phyloP scores from a whole-genome alignment of 2,797 vertebrate species.

The Alca torda region DNA sequence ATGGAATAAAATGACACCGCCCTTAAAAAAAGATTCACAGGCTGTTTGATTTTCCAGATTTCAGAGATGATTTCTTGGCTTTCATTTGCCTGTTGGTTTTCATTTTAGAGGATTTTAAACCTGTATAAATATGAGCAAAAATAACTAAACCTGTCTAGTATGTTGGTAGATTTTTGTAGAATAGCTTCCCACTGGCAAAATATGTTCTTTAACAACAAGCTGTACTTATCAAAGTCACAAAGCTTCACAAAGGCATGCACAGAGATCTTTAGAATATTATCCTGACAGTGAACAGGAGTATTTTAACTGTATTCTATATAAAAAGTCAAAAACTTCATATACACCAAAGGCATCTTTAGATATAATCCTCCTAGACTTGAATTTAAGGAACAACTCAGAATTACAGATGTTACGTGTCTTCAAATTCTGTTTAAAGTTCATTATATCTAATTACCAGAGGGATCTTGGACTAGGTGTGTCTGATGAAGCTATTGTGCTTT shows the following conservation, averaged over 20 bases:
- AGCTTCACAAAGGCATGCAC: not conserved
- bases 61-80: not conserved
- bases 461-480: not conserved
- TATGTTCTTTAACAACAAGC: not conserved
- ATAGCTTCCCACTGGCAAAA: conserved; percentile 4
- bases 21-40: not conserved
- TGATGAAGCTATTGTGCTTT: not conserved
- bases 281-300: not conserved
- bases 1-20: not conserved
- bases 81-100: not conserved
- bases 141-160: not conserved
- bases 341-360: not conserved
- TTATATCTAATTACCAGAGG: not conserved
- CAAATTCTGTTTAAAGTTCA: not conserved
- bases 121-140: not conserved
- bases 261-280: not conserved
- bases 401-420: not conserved
- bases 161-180: not conserved
- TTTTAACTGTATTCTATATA: not conserved
- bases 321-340: not conserved
- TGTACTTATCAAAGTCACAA: not conserved
- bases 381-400: not conserved
- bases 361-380: not conserved
- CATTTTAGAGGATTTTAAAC: not conserved
- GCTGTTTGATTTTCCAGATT: not conserved